Evolutionary conservation across 2,113 vertebrate species (phyloP).

Genomic region (Fregata magnificens): DNA sequence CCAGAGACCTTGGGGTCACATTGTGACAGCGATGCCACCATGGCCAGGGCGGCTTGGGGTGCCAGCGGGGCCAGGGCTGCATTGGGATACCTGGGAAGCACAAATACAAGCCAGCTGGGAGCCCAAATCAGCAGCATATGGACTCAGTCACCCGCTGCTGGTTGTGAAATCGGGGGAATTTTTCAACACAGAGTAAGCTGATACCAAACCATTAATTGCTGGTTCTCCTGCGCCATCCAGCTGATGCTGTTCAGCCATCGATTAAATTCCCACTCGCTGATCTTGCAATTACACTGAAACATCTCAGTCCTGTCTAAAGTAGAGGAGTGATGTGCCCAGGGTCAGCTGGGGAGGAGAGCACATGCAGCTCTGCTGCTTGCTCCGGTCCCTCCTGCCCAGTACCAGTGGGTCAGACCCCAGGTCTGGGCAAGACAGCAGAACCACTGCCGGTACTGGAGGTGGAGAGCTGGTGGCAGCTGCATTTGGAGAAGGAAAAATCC

Average conservation of each 20-base stretch:
- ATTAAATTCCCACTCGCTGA: not conserved
- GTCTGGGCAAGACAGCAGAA: not conserved
- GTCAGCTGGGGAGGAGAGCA: not conserved
- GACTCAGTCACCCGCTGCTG: not conserved
- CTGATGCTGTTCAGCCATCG: not conserved
- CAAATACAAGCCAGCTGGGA: not conserved
- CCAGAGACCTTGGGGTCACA: not conserved
- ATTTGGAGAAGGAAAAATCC: not conserved
- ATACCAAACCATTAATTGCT: not conserved
- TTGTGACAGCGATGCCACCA: not conserved
- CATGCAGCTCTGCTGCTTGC: not conserved
- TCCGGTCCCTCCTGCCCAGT: not conserved
- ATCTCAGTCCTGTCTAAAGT: not conserved
- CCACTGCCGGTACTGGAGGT: accelerated
- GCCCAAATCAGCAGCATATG: not conserved
- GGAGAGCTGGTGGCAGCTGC: not conserved
- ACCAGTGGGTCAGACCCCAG: not conserved
- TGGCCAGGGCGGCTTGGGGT: not conserved
- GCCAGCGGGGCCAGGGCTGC: not conserved
- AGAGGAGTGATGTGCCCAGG: not conserved
- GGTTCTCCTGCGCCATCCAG: not conserved
- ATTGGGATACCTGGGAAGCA: not conserved
- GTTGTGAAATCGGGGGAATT: not conserved
- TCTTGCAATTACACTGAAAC: not conserved
- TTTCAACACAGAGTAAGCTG: not conserved